A percentile compares a stretch with the other conserved stretches of the same genome.
Conservation (phyloP, 2,797 vertebrate genomes). For the Rhinogobio ventralis region DNA sequence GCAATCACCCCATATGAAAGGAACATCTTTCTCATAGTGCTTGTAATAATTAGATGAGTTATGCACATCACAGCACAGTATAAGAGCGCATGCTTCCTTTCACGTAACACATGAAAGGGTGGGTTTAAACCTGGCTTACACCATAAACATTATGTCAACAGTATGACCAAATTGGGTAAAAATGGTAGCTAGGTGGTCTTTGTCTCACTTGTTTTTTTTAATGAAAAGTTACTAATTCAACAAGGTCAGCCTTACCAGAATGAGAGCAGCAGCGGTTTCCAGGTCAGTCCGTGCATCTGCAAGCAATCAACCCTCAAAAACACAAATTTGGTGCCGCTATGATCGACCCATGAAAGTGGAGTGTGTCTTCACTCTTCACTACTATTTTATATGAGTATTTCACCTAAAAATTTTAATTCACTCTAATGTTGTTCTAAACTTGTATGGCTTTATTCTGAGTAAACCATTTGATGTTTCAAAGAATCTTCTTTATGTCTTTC, state of each 20-base stretch:
- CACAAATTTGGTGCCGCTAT: slow-evolving; percentile 61
- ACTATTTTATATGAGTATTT: background rate
- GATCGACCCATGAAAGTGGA: slow-evolving; percentile 67
- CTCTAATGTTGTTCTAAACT: background rate
- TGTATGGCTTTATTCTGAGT: background rate
- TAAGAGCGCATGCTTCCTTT: background rate
- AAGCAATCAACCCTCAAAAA: slow-evolving; percentile 73
- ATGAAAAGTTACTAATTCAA: slow-evolving; percentile 70
- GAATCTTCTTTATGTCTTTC: background rate
- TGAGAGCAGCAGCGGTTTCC: slow-evolving; percentile 66
- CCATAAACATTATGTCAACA: slow-evolving; percentile 53
- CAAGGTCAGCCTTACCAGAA: slow-evolving; percentile 58
- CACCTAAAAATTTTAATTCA: background rate
- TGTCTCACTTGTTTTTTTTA: slow-evolving; percentile 42
- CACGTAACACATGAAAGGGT: background rate
- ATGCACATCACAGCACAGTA: background rate
- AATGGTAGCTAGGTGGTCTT: slow-evolving; percentile 70
- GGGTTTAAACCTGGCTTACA: slow-evolving; percentile 23
- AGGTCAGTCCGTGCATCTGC: slow-evolving; percentile 72
- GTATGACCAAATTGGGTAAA: slow-evolving; percentile 62
- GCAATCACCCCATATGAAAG: background rate
- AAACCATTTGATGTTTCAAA: background rate
- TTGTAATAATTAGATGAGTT: slow-evolving; percentile 3
- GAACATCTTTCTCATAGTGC: background rate
- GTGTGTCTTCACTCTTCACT: background rate